Conservation (phyloP, 2,888 invertebrate species). For the Callosobruchus maculatus region DNA sequence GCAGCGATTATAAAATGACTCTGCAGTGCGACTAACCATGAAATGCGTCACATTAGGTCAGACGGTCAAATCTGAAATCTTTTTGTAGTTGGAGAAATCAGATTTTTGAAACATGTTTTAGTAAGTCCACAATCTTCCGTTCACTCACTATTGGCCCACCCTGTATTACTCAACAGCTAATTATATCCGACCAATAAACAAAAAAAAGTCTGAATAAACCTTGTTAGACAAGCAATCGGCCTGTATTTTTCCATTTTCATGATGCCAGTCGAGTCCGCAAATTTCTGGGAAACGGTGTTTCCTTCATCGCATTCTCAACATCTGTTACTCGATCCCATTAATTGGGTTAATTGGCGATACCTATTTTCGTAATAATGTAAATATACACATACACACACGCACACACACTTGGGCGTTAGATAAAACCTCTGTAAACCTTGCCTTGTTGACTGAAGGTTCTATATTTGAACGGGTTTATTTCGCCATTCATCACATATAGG, state of each 20-base stretch:
- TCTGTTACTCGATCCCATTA: neutral
- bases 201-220: neutral
- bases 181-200: too few relatives aligned
- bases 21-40: too few relatives aligned
- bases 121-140: too few relatives aligned
- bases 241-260: neutral
- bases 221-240: neutral
- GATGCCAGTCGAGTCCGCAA: neutral
- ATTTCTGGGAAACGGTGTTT: neutral
- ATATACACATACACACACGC: neutral
- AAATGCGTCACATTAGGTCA: too few relatives aligned
- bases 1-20: too few relatives aligned
- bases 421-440: neutral
- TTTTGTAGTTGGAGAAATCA: too few relatives aligned
- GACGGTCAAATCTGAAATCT: too few relatives aligned
- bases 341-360: neutral
- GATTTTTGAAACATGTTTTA: too few relatives aligned
- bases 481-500: neutral
- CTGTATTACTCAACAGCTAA: too few relatives aligned
- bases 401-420: neutral
- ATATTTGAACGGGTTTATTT: neutral
- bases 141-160: too few relatives aligned
- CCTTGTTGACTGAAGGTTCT: neutral
- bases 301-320: neutral
- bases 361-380: neutral